A percentile compares a stretch with the other conserved stretches of the same genome.
Conservation (phyloP, 2,888 invertebrate genomes). For the Catocala nupta region DNA sequence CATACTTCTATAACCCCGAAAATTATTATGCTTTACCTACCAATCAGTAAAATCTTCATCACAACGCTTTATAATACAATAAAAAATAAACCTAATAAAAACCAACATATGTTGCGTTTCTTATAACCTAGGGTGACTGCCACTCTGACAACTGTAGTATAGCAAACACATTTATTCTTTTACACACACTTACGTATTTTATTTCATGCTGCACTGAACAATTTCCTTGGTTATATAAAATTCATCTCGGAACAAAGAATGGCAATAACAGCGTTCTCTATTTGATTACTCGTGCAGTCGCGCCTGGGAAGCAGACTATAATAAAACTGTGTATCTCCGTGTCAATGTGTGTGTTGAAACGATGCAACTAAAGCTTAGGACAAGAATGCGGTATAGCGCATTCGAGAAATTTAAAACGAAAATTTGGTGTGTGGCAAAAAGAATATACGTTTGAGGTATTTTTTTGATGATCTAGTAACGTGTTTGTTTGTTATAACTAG, state of each 20-base stretch:
- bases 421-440: background rate
- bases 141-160: too few relatives aligned
- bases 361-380: conserved; percentile 13
- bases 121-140: too few relatives aligned
- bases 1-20: too few relatives aligned
- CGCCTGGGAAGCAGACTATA: conserved; percentile 5
- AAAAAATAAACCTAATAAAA: too few relatives aligned
- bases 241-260: conserved; percentile 8
- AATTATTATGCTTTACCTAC: too few relatives aligned
- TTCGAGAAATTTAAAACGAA: too few relatives aligned
- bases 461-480: too few relatives aligned
- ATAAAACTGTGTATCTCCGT: background rate
- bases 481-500: too few relatives aligned
- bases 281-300: conserved; percentile 29
- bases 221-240: conserved; percentile 6
- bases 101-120: too few relatives aligned
- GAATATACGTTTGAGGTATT: too few relatives aligned
- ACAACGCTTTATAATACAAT: too few relatives aligned
- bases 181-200: background rate
- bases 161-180: background rate
- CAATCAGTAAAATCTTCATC: too few relatives aligned
- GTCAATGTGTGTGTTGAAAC: conserved; percentile 11
- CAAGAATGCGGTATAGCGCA: background rate
- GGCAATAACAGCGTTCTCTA: conserved; percentile 20
- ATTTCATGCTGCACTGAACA: background rate